A percentile compares a stretch with the other conserved stretches of the same genome.
phyloP scores from a whole-genome alignment of 2,797 vertebrate species.

The Apogon talboti region DNA sequence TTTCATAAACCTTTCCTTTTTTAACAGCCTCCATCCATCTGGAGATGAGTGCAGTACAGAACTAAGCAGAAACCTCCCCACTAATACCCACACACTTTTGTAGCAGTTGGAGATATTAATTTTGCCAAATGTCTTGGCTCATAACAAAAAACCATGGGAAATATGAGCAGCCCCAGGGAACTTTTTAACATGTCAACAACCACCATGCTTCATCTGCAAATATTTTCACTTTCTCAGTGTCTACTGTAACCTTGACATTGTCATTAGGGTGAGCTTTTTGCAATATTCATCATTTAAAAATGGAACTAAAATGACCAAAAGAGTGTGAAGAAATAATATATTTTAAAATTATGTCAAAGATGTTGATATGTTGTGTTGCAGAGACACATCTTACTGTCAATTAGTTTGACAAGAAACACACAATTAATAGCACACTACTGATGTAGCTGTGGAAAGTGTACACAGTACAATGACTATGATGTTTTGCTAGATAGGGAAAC shows the following conservation, averaged over 20 bases:
- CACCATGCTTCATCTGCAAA: constrained; percentile 79
- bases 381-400: too few species aligned
- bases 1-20: constrained; percentile 86
- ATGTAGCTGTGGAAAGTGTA: too few species aligned
- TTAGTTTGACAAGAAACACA: too few species aligned
- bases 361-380: too few species aligned
- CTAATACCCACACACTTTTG: background rate
- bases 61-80: constrained; percentile 33
- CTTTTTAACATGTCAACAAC: constrained; percentile 68
- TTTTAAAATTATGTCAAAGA: too few species aligned
- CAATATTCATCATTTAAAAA: too few species aligned
- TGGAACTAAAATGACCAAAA: too few species aligned
- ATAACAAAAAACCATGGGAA: constrained; percentile 34
- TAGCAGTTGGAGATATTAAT: background rate
- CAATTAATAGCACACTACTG: too few species aligned
- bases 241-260: constrained; percentile 64
- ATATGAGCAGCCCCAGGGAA: constrained; percentile 39
- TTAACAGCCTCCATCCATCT: constrained; percentile 75
- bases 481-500: too few species aligned
- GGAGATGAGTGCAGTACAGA: constrained; percentile 47
- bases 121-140: background rate
- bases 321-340: too few species aligned
- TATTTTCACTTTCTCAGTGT: constrained; percentile 70
- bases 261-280: constrained; percentile 14
- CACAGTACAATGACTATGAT: too few species aligned